These are phyloP conservation scores for Caenorhabditis sinica DNA, from an alignment of 2,888 invertebrate genomes.

Conservation along the genomic window DNA sequence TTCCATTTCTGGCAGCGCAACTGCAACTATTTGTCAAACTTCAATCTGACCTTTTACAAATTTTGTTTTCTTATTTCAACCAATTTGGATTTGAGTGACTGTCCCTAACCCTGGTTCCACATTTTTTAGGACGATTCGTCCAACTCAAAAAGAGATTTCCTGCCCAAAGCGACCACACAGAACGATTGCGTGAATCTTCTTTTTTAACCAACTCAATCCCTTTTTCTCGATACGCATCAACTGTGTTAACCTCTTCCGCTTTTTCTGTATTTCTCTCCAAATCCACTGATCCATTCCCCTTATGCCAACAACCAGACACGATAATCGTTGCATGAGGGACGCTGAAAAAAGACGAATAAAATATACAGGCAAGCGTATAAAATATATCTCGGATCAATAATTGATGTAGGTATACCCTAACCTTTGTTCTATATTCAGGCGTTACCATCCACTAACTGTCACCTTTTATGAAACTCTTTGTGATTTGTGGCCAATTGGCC, in stretches of 20 bases:
- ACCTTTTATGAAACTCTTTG: conserved; percentile 26
- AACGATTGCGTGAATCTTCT: conserved; percentile 51
- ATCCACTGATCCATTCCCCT: conserved; percentile 5
- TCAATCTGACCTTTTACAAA: conserved; percentile 29
- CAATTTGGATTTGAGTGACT: background rate
- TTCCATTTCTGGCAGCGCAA: conserved; percentile 17
- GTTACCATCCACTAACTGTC: conserved; percentile 11
- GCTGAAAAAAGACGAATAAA: conserved; percentile 47
- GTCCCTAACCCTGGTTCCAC: background rate
- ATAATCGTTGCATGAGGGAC: conserved; percentile 41
- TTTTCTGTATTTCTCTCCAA: conserved; percentile 21
- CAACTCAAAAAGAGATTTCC: conserved; percentile 10
- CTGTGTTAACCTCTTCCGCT: conserved; percentile 32
- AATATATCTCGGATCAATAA: conserved; percentile 50
- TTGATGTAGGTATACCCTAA: conserved; percentile 31
- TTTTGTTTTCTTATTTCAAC: conserved; percentile 10
- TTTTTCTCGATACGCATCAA: conserved; percentile 59
- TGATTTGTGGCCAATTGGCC: conserved; percentile 36
- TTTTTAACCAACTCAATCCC: conserved; percentile 17
- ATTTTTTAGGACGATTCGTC: background rate
- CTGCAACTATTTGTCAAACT: conserved; percentile 51
- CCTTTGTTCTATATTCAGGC: conserved; percentile 46
- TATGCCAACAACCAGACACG: conserved; percentile 35
- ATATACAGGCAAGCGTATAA: conserved; percentile 25
- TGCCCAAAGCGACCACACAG: conserved; percentile 14